phyloP scores from a whole-genome alignment of 2,888 invertebrate species.

The Acleris literana region DNA sequence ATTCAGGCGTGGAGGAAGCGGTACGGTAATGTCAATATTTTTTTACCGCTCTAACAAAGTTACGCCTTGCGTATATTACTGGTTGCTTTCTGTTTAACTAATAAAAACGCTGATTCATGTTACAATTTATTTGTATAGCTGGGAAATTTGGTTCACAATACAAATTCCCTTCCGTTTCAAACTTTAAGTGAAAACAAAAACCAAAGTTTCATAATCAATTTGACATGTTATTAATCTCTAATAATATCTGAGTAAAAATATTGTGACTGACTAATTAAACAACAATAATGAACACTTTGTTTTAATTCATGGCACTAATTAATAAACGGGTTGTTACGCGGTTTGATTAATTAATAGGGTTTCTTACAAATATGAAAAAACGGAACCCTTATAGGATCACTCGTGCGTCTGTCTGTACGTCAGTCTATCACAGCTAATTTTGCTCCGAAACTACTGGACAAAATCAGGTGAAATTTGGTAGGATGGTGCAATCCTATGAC shows the following conservation, averaged over 20 bases:
- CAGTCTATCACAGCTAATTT: no score
- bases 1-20: constrained; percentile 5
- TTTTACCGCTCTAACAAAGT: constrained; percentile 17
- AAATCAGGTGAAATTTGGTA: no score
- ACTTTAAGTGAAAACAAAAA: not conserved
- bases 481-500: no score
- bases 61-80: constrained; percentile 3
- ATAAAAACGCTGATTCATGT: constrained; percentile 2
- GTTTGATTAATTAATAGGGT: no score
- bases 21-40: constrained; percentile 13
- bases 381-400: no score
- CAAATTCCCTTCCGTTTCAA: not conserved
- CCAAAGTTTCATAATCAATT: not conserved
- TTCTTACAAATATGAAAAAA: no score
- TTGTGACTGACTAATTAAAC: not conserved
- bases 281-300: not conserved
- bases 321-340: not conserved
- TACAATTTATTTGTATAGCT: not conserved
- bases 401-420: no score
- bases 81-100: not conserved
- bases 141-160: not conserved
- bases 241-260: not conserved
- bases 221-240: not conserved
- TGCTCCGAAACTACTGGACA: no score
- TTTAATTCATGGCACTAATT: not conserved